Evolutionary conservation across 2,113 vertebrate genomes (phyloP).

Genomic region (Urocynchramus pylzowi): DNA sequence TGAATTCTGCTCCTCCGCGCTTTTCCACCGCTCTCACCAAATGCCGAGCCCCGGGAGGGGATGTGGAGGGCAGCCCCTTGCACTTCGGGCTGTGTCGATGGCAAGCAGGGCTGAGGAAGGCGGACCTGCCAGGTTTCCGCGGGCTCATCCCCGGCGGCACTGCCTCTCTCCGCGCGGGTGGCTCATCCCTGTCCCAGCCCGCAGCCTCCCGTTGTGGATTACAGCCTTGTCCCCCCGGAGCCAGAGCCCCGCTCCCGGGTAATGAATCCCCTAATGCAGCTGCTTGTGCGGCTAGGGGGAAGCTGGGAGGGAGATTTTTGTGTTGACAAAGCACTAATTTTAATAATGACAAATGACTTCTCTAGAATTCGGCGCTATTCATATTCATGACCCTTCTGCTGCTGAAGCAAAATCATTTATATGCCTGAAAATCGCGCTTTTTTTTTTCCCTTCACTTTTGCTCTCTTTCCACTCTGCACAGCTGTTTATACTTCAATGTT

Average conservation of each 20-base stretch:
- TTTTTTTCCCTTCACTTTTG: background rate
- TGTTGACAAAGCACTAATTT: conserved; percentile 66
- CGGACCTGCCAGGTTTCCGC: background rate
- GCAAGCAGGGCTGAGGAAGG: background rate
- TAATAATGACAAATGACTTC: conserved; percentile 70
- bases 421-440: background rate
- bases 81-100: background rate
- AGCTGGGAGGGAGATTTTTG: conserved; percentile 18
- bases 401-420: conserved; percentile 31
- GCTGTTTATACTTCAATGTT: background rate
- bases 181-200: background rate
- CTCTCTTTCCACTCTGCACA: background rate
- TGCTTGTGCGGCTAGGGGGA: conserved; percentile 14
- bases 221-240: background rate
- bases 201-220: background rate
- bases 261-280: background rate
- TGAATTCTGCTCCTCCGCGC: background rate
- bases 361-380: conserved; percentile 26
- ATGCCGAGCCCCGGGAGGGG: background rate
- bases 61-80: background rate
- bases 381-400: conserved; percentile 47
- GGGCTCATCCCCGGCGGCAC: background rate
- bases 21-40: background rate
- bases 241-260: background rate
- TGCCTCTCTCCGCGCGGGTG: background rate